These are phyloP conservation scores for Pteria penguin DNA, from an alignment of 2,888 invertebrate species.

Conservation along the genomic window DNA sequence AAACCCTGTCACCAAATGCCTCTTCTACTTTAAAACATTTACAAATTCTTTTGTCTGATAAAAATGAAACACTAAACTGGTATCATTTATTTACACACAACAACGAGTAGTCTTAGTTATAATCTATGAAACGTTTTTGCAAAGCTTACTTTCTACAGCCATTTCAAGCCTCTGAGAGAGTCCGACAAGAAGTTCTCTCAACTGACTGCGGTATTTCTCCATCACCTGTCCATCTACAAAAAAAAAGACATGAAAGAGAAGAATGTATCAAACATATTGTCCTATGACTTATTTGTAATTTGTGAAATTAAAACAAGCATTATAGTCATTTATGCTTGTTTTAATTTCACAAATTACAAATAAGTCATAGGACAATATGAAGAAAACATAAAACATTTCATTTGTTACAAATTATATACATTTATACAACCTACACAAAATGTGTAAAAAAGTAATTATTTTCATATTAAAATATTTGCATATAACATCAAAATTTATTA, in stretches of 20 bases:
- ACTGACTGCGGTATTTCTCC: constrained; percentile 61
- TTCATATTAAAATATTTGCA: no score
- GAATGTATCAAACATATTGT: not conserved
- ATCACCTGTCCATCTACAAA: constrained; percentile 72
- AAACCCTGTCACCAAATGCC: not conserved
- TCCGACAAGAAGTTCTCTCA: constrained; percentile 68
- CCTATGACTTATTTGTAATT: no score
- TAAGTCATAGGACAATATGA: no score
- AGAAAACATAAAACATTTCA: no score
- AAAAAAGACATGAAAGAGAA: constrained; percentile 20
- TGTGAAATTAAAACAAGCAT: no score
- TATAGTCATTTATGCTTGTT: no score
- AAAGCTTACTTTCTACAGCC: constrained; percentile 74
- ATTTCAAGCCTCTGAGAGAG: constrained; percentile 69
- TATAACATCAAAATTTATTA: no score
- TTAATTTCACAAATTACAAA: no score
- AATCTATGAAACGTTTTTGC: not conserved
- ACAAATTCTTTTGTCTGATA: no score
- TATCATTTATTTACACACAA: not conserved
- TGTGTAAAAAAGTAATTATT: no score
- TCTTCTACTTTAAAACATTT: not conserved
- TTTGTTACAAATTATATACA: no score
- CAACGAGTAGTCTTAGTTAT: not conserved
- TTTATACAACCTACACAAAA: no score
- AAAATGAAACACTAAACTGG: not conserved